A percentile compares a stretch with the other conserved stretches of the same genome.
phyloP scores from a whole-genome alignment of 2,888 invertebrate species.

The Melinaea marsaeus region DNA sequence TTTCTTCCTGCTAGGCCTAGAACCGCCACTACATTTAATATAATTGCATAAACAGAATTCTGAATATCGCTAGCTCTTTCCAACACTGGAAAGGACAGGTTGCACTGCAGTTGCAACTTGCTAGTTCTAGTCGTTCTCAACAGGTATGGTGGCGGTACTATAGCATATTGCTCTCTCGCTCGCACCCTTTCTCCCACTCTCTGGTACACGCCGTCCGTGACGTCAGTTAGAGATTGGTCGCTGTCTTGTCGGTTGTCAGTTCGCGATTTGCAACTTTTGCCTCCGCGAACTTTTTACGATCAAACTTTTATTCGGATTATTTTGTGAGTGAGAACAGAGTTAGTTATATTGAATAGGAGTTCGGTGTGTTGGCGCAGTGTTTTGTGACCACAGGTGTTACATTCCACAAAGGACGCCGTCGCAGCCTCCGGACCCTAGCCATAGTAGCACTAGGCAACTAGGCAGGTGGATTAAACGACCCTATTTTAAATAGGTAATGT shows the following conservation, averaged over 20 bases:
- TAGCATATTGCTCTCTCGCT: conserved; percentile 35
- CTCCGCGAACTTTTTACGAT: conserved; percentile 63
- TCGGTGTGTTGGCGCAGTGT: conserved; percentile 50
- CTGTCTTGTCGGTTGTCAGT: conserved; percentile 47
- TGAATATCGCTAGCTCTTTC: conserved; percentile 39
- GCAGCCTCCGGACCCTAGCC: conserved; percentile 59
- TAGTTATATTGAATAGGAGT: conserved; percentile 24
- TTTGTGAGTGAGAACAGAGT: conserved; percentile 37
- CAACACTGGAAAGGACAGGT: conserved; percentile 30
- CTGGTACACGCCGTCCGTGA: conserved; percentile 37
- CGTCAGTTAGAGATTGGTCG: conserved; percentile 59
- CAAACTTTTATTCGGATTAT: conserved; percentile 34
- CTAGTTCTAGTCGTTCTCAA: conserved; percentile 33
- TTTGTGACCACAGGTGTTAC: conserved; percentile 69
- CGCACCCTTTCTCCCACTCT: conserved; percentile 30
- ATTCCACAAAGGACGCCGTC: conserved; percentile 68
- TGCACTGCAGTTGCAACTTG: conserved; percentile 27
- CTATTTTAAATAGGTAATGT: conserved; percentile 37
- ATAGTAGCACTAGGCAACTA: conserved; percentile 21
- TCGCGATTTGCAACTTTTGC: conserved; percentile 33
- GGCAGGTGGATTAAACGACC: conserved; percentile 60
- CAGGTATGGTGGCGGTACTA: conserved; percentile 60
- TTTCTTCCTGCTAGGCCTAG: conserved; percentile 45
- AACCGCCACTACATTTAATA: conserved; percentile 40
- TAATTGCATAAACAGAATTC: conserved; percentile 41